Evolutionary conservation across 2,888 invertebrate species (phyloP), one percentile per base, ranked within the genome.

Genomic region (Mimumesa dahlbomi): DNA sequence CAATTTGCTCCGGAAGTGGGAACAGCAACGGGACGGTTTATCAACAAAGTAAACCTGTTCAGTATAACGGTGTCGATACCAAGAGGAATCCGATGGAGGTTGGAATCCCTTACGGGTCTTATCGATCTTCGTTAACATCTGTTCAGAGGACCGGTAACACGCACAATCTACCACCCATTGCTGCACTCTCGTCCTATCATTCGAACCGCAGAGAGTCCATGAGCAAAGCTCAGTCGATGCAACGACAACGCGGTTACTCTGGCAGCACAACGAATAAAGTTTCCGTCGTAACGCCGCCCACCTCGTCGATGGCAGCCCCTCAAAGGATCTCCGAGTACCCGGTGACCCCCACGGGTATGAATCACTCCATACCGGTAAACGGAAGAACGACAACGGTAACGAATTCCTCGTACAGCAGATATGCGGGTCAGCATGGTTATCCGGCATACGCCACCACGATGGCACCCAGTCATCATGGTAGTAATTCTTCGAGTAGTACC

Each of bases 81-180:
- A 87, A 84, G 64, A 80, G 84, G 19, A 74, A 46, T 13, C 54
- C 71, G 11, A 81, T 78, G 64, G 83, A 84, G 22, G 50, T 64
- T 0, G 50, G 22, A 3, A 63, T 75, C 0, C 71, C 82, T 2
- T 87, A 85, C 43, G 70, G 69, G n/a, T 57, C 82, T n/a, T 86
- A 85, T 59, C 75, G 83, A 40, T 69, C 82, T 16, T 49, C 73
- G 22, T 40, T 77, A n/a, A 36, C 82, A 31, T 52, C 82, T 13
- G 73, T 77, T 19, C 85, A 83, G 54, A 77, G 84, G 18, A 77
- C 62, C 43, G 57, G 77, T 25, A 89, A 88, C 18, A 90, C 90
- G 46, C 92, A 92, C 83, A 91, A 91, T 79, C 83, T 91, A 54
- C 91, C 92, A 18, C 91, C 91, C 1, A 91, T 91, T 40, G 91